Conservation (phyloP, 1,140 invertebrate species). For the Littorina saxatilis region DNA sequence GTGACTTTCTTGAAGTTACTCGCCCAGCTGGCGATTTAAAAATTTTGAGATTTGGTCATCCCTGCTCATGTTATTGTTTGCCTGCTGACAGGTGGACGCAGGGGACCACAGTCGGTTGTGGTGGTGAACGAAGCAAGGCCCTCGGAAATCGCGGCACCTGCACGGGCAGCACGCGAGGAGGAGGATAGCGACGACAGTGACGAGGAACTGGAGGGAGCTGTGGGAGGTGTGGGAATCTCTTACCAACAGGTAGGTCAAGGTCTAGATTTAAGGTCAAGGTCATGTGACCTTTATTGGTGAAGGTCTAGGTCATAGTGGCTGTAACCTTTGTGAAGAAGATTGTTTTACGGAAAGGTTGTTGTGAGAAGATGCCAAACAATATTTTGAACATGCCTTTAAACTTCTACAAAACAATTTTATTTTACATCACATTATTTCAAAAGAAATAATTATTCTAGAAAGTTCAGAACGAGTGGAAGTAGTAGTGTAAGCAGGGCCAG, state of each 20-base stretch:
- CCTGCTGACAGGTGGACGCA: no score
- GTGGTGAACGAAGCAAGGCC: background rate
- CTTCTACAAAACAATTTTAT: no score
- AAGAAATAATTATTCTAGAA: no score
- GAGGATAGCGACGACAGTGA: background rate
- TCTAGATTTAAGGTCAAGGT: background rate
- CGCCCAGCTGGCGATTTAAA: no score
- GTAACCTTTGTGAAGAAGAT: background rate
- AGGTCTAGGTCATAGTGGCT: background rate
- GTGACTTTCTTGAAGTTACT: no score
- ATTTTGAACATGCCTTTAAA: no score
- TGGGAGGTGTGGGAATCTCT: constrained; percentile 28
- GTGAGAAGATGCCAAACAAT: background rate
- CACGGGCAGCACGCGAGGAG: background rate
- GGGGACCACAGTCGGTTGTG: background rate
- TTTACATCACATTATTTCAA: background rate
- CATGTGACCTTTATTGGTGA: background rate
- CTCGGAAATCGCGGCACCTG: background rate
- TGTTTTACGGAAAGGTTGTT: no score
- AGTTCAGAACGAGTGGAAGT: no score
- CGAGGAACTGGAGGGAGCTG: constrained; percentile 9
- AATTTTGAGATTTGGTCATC: no score
- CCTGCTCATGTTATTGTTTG: no score
- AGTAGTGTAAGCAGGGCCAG: no score
- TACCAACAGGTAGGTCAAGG: background rate